Evolutionary conservation across 1,140 invertebrate species (phyloP), one percentile per base, ranked within the genome.

Genomic region (Heliconius hewitsoni): DNA sequence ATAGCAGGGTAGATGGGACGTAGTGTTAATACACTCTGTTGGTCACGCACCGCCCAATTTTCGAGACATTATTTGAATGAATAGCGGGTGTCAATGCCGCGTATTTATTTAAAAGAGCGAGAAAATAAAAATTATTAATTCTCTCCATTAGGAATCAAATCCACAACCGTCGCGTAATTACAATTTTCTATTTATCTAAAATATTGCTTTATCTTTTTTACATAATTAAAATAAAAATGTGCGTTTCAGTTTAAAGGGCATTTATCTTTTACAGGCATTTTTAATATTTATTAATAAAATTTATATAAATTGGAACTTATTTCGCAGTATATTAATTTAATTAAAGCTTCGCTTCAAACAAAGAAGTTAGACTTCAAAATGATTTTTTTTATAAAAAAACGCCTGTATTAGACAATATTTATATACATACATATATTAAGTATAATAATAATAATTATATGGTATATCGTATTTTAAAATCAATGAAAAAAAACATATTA

Each of bases 201-300:
- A 52, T 6, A 2, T 52, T 52, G 18, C 50, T 52, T 19, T 52
- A 52, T 52, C 16, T 52, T 18, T 57, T 57, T 57, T 57, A 57
- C 8, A 75, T 66, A 16, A 52, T 52, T 52, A 52, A 52, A 52
- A 52, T 6, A 52, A 52, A 19, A 73, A 46, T 78, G 77, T 79
- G 77, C 77, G 77, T 66, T 66, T 66, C 60, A 23, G 8, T n/a
- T 57, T n/a, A 3, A 57, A 8, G 9, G 55, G n/a, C 9, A 57
- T n/a, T 23, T 57, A 23, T 57, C 55, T 57, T 57, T 57, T 57
- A 57, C 55, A 23, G 55, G n/a, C n/a, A n/a, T 57, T 57, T n/a
- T n/a, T 57, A 57, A 23, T 57, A n/a, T 19, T 57, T n/a, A n/a
- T 19, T 57, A 3, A 57, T 57, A n/a, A 23, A n/a, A 57, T 57